Evolutionary conservation across 2,113 vertebrate genomes (phyloP).

Genomic region (Laterallus jamaicensis): DNA sequence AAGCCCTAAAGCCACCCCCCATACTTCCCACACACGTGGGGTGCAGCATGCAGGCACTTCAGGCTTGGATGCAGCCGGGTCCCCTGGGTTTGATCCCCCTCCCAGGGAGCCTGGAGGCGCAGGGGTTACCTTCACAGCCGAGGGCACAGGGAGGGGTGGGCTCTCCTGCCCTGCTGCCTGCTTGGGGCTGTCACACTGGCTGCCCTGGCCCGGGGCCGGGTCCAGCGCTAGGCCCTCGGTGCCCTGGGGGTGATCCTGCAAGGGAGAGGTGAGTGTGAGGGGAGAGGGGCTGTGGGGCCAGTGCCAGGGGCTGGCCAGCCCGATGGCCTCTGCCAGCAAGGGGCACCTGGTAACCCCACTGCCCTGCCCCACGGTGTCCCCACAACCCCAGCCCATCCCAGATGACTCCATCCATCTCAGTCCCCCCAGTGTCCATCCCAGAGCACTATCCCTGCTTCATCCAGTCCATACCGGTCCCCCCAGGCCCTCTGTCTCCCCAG

Average conservation of each 20-base stretch:
- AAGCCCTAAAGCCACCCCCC: not conserved
- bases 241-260: constrained; percentile 72
- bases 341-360: fast-evolving
- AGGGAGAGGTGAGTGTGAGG: not conserved
- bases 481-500: not conserved
- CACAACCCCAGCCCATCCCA: too few relatives aligned
- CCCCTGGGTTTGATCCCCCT: not conserved
- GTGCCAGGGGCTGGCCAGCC: not conserved
- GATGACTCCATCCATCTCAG: not conserved
- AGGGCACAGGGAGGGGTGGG: constrained; percentile 72
- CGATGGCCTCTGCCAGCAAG: fast-evolving
- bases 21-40: not conserved
- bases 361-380: too few relatives aligned
- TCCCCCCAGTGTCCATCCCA: not conserved
- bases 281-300: not conserved
- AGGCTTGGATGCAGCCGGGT: not conserved
- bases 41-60: fast-evolving
- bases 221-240: constrained; percentile 69
- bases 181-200: constrained; percentile 76
- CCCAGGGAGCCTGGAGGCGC: not conserved
- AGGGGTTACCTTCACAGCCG: constrained; percentile 85
- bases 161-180: constrained; percentile 70
- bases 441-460: too few relatives aligned
- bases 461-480: not conserved
- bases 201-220: constrained; percentile 34